phyloP scores from a whole-genome alignment of 2,888 invertebrate species.

The Drosophila macrospina region DNA sequence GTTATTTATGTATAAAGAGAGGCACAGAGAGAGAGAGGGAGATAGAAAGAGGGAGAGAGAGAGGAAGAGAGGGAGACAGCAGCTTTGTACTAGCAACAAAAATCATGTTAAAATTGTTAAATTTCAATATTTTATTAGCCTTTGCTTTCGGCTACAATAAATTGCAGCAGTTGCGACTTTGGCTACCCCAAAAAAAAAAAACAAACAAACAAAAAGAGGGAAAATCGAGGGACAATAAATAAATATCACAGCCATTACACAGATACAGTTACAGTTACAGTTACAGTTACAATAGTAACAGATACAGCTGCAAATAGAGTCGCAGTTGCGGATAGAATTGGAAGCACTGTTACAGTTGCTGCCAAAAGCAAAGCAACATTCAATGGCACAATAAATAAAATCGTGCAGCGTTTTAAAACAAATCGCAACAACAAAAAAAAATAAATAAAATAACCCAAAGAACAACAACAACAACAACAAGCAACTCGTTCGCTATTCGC shows the following conservation, averaged over 20 bases:
- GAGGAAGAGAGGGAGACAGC: neutral
- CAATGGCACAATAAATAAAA: constrained; percentile 76
- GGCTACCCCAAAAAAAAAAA: constrained; percentile 36
- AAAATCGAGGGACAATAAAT: constrained; percentile 53
- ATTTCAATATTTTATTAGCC: constrained; percentile 76
- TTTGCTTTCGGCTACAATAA: constrained; percentile 55
- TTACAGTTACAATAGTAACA: constrained; percentile 14
- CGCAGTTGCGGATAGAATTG: constrained; percentile 16
- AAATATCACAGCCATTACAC: constrained; percentile 54
- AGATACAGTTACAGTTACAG: constrained; percentile 18
- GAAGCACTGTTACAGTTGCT: constrained; percentile 13
- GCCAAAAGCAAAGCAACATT: constrained; percentile 39
- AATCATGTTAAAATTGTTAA: constrained; percentile 57
- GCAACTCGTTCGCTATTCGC: constrained; percentile 24
- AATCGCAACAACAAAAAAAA: constrained; percentile 53
- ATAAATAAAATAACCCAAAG: constrained; percentile 15
- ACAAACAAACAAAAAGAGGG: too few species aligned
- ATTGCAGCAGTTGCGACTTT: constrained; percentile 70
- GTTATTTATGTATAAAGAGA: constrained; percentile 42
- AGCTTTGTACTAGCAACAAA: constrained; percentile 38
- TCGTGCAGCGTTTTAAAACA: constrained; percentile 69
- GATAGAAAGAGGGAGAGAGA: neutral
- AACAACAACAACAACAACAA: constrained; percentile 10
- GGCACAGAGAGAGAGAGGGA: neutral
- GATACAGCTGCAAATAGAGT: constrained; percentile 17